A percentile compares a stretch with the other conserved stretches of the same genome.
Conservation (phyloP, 2,797 vertebrate genomes). For the Scolopax rusticola region DNA sequence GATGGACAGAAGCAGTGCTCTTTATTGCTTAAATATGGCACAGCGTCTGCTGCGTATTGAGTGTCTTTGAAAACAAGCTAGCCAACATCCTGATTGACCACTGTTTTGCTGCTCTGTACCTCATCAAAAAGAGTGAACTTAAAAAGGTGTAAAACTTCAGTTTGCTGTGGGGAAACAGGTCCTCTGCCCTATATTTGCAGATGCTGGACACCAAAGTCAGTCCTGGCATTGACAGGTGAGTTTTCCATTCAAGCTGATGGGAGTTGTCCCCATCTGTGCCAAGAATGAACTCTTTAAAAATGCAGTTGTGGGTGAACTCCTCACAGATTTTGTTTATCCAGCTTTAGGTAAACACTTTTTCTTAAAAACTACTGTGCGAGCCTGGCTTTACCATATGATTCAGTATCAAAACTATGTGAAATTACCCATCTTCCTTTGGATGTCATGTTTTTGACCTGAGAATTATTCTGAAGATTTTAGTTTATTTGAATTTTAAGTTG, state of each 20-base stretch:
- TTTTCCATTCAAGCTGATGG: constrained; percentile 5
- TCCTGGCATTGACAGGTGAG: constrained; percentile 44
- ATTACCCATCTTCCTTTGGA: constrained; percentile 19
- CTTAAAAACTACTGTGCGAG: neutral
- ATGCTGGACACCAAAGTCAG: constrained; percentile 6
- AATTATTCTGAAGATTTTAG: constrained; percentile 11
- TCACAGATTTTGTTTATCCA: constrained; percentile 39
- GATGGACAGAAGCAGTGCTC: constrained; percentile 45
- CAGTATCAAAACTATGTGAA: constrained; percentile 23
- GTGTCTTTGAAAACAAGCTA: neutral
- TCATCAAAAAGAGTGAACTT: neutral
- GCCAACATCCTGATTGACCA: neutral
- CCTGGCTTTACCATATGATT: constrained; percentile 4
- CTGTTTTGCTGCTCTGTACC: neutral
- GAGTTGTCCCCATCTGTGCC: neutral
- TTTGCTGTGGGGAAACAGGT: neutral
- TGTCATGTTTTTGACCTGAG: neutral
- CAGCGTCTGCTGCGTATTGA: neutral
- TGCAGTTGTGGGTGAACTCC: neutral
- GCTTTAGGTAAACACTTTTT: neutral
- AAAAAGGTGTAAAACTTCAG: neutral
- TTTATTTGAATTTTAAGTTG: neutral
- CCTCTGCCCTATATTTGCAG: constrained; percentile 1
- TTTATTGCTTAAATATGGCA: constrained; percentile 10
- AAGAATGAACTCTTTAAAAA: constrained; percentile 4